phyloP scores from a whole-genome alignment of 2,888 invertebrate genomes.

The Troilus luridus region DNA sequence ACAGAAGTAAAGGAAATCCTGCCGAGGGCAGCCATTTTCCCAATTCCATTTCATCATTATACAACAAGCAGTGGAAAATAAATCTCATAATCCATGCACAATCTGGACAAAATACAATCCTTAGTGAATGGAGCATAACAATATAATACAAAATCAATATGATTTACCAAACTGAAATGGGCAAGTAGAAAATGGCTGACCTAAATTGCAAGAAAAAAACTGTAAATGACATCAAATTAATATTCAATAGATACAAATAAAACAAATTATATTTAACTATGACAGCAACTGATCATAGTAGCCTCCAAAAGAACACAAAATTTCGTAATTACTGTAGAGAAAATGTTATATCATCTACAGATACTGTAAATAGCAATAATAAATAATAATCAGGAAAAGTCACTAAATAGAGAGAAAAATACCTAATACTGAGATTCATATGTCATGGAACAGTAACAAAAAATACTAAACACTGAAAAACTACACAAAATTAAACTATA shows the following conservation, averaged over 20 bases:
- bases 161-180: not conserved
- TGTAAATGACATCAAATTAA: not conserved
- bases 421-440: slow-evolving; percentile 16
- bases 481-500: slow-evolving; percentile 32
- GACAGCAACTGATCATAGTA: not conserved
- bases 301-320: not conserved
- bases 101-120: not conserved
- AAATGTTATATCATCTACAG: not conserved
- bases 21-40: not conserved
- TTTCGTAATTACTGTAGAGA: not conserved
- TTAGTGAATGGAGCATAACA: not conserved
- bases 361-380: not conserved
- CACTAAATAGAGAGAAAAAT: not conserved
- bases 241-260: not conserved
- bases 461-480: slow-evolving; percentile 8
- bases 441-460: slow-evolving; percentile 18
- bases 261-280: not conserved
- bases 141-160: slow-evolving; percentile 9
- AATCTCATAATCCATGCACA: slow-evolving; percentile 9
- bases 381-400: not conserved
- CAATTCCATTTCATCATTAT: not conserved
- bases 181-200: not conserved
- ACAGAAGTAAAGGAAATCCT: not conserved
- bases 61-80: slow-evolving; percentile 15
- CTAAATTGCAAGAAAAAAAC: slow-evolving; percentile 6